Conservation (phyloP, 2,797 vertebrate species). For the Rhinella marina region DNA sequence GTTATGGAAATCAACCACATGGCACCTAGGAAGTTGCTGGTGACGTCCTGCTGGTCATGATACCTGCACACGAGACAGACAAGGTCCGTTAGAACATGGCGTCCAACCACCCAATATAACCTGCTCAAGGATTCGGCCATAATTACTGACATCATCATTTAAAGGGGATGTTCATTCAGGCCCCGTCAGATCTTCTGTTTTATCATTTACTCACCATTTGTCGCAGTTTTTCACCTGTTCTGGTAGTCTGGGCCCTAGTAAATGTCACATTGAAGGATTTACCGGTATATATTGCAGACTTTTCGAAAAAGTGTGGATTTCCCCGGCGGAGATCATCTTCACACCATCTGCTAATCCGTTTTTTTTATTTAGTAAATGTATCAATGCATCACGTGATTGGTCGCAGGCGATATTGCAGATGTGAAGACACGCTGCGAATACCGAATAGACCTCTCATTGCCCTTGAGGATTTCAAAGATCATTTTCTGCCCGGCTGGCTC, state of each 20-base stretch:
- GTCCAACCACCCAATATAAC: not conserved
- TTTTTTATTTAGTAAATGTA: not conserved
- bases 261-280: not conserved
- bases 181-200: not conserved
- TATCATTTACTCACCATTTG: not conserved
- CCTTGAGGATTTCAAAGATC: not conserved
- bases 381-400: conserved; percentile 3
- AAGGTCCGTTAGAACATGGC: not conserved
- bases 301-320: not conserved
- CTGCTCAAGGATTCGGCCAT: not conserved
- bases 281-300: no score
- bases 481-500: not conserved
- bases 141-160: not conserved
- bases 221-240: no score
- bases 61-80: conserved; percentile 77
- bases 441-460: not conserved
- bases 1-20: conserved; percentile 99
- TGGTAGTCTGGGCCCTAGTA: not conserved
- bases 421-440: not conserved
- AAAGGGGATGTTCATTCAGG: not conserved
- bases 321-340: not conserved
- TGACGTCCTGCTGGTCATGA: conserved; percentile 95
- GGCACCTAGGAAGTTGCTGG: conserved; percentile 97
- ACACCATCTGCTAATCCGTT: not conserved
- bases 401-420: not conserved